Base-by-base conservation (phyloP, 2,113 vertebrate species). In the Mustela lutreola region DNA sequence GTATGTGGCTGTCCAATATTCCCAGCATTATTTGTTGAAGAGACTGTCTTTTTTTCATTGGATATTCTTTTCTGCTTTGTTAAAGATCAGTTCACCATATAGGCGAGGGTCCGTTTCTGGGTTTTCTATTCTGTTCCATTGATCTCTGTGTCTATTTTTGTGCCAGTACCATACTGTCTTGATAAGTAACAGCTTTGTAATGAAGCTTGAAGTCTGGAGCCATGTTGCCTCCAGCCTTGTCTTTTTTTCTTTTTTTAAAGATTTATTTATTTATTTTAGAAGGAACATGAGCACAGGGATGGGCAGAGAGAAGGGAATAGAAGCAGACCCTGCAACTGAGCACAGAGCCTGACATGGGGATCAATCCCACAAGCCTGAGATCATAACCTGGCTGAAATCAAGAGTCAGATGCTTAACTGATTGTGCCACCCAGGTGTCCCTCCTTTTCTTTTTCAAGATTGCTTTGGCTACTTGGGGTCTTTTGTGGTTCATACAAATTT, bases 371-470 rank as follows among this genome's bases (percentile, higher is more conserved):
- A 67, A 67, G 7, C 65, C 31, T n/a, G 31, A 67, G 65, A 67
- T 70, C 12, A n/a, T 19, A 33, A 70, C 67, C 67, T n/a, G 7
- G 16, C 67, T 1, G 16, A 70, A 70, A 70, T n/a, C 33, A n/a
- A 67, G 65, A n/a, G 15, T n/a, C 14, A 7, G 15, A 67, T 0
- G 7, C 65, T n/a, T 70, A n/a, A 70, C 67, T 70, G 33, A 70
- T 8, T 70, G 16, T 2, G 0, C 67, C 16, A n/a, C 16, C 16
- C 67, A n/a, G 16, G 33, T 4, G 3, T 4, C 33, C 7, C 33
- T 19, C 33, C 33, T 19, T 67, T n/a, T n/a, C 67, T 70, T 70
- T n/a, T 9, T 70, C 67, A 70, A 10, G 67, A n/a, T 11, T n/a
- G 33, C 67, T 70, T 70, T 70, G 67, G 67, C 33, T n/a, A 70